A percentile compares a stretch with the other conserved stretches of the same genome.
Evolutionary conservation across 1,140 invertebrate species (phyloP).

Genomic region (Danaus melanippus): DNA sequence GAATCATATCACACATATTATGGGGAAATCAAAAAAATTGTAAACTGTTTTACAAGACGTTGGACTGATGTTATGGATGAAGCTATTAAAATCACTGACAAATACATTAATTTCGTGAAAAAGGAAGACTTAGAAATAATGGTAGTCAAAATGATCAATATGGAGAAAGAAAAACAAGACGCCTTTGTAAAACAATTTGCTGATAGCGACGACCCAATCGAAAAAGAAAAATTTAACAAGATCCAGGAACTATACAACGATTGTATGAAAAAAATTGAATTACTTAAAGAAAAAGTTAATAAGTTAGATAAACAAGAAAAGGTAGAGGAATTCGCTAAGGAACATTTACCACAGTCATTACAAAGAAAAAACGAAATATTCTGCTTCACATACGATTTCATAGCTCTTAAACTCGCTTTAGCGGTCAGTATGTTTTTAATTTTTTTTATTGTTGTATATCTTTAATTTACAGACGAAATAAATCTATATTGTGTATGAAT

Average conservation of each 20-base stretch:
- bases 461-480: too few species aligned
- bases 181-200: slow-evolving; percentile 34
- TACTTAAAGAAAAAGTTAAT: slow-evolving; percentile 22
- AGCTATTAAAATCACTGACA: slow-evolving; percentile 33
- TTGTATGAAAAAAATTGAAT: slow-evolving; percentile 21
- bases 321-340: slow-evolving; percentile 33
- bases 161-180: slow-evolving; percentile 30
- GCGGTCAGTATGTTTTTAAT: slow-evolving; percentile 31
- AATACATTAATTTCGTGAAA: slow-evolving; percentile 20
- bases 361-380: slow-evolving; percentile 33
- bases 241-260: slow-evolving; percentile 20
- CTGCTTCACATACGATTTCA: slow-evolving; percentile 32
- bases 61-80: slow-evolving; percentile 34
- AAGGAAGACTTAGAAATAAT: slow-evolving; percentile 28
- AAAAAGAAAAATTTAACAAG: slow-evolving; percentile 31
- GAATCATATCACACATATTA: slow-evolving; percentile 37
- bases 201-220: slow-evolving; percentile 21
- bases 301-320: slow-evolving; percentile 35
- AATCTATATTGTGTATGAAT: too few species aligned
- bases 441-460: background rate
- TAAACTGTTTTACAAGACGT: slow-evolving; percentile 35
- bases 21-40: slow-evolving; percentile 36
- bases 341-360: slow-evolving; percentile 33
- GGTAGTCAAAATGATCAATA: slow-evolving; percentile 29
- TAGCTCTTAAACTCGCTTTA: slow-evolving; percentile 27